These are phyloP conservation scores for Vombatus ursinus DNA, from an alignment of 2,113 vertebrate genomes.

Conservation along the genomic window DNA sequence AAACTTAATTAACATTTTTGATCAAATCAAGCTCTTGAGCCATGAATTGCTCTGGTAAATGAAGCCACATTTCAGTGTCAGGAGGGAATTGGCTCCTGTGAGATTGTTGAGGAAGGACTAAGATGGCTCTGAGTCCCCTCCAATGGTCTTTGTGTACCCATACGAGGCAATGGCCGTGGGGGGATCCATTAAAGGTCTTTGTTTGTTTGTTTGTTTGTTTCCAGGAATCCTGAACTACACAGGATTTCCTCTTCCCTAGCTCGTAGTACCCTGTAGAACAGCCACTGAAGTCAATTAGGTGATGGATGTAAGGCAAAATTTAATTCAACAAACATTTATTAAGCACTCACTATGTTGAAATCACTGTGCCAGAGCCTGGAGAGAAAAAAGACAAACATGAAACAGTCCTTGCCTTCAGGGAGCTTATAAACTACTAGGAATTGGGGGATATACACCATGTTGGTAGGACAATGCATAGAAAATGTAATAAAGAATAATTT, in stretches of 20 bases:
- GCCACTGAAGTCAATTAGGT: background rate
- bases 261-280: background rate
- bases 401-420: background rate
- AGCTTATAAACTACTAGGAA: background rate
- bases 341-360: background rate
- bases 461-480: background rate
- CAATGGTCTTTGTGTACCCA: too few relatives aligned
- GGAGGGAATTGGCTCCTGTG: slow-evolving; percentile 11
- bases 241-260: background rate
- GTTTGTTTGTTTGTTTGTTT: background rate
- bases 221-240: background rate
- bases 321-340: background rate
- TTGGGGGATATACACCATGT: background rate
- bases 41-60: slow-evolving; percentile 56
- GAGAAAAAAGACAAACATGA: background rate
- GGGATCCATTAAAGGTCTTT: background rate
- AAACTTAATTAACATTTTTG: slow-evolving; percentile 77
- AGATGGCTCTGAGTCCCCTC: background rate
- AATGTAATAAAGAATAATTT: background rate
- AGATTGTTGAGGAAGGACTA: background rate
- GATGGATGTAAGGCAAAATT: background rate
- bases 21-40: slow-evolving; percentile 73
- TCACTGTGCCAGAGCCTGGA: background rate
- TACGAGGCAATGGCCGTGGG: background rate
- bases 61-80: slow-evolving; percentile 40